phyloP scores from a whole-genome alignment of 2,113 vertebrate species.

The Clupea harengus region DNA sequence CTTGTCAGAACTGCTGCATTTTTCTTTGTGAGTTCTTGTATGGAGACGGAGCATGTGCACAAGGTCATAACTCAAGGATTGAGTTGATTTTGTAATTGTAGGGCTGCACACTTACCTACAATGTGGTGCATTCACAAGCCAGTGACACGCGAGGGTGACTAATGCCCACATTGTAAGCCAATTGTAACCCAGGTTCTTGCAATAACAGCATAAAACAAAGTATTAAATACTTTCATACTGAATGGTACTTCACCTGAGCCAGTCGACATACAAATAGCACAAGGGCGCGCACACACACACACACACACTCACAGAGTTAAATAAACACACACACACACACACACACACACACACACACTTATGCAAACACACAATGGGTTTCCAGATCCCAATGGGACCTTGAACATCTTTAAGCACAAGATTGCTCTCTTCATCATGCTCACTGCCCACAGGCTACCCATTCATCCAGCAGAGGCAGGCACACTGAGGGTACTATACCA shows the following conservation, averaged over 20 bases:
- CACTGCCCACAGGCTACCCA: background rate
- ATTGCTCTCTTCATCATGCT: constrained; percentile 2
- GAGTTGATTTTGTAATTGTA: too few relatives aligned
- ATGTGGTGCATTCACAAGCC: background rate
- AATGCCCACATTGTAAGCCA: background rate
- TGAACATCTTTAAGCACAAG: background rate
- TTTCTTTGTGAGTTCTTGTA: background rate
- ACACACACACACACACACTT: background rate
- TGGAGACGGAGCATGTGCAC: too few relatives aligned
- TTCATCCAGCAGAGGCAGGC: background rate
- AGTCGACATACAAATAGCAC: background rate
- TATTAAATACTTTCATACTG: background rate
- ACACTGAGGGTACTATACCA: background rate
- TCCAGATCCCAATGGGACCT: background rate
- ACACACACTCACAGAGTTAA: too few relatives aligned
- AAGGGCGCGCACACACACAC: background rate
- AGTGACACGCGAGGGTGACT: background rate
- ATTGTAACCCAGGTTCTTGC: background rate
- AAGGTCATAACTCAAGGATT: too few relatives aligned
- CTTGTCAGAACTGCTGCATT: background rate
- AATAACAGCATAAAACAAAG: background rate
- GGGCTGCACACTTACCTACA: background rate
- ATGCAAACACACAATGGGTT: background rate
- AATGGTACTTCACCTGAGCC: background rate
- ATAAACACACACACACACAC: background rate